Evolutionary conservation across 2,113 vertebrate species (phyloP), one percentile per base, ranked within the genome.

Genomic region (Arvicanthis niloticus): DNA sequence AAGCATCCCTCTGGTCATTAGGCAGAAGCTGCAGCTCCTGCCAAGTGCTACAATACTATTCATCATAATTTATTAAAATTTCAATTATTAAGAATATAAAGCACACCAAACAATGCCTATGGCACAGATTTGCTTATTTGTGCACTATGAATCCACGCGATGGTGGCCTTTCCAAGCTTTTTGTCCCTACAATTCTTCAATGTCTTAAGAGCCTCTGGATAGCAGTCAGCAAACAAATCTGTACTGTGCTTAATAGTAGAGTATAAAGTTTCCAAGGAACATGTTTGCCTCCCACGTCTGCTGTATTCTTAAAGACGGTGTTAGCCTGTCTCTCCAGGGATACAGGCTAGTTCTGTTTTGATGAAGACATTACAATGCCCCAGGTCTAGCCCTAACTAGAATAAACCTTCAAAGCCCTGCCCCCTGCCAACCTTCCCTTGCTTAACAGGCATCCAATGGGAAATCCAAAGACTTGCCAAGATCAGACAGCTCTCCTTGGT

Each of bases 61-160:
- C 86, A 62, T 88, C 88, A 72, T 29, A 80, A 45, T n/a, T 75
- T 45, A 91, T 87, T 73, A 78, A 90, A 95, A 76, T 6, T 93
- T 11, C 8, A 90, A 91, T 92, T 92, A 93, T 62, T 87, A 88
- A 89, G 37, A 45, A 93, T 26, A 97, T 40, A 93, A 94, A 88
- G 56, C 68, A 91, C 65, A 85, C 4, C 87, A 62, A 70, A 92
- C 0, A 40, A 70, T 70, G 82, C 21, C 53, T 68, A 56, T 31
- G 22, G 31, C 81, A 86, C 16, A 80, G 70, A 82, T 51, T 94
- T 17, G 7, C 40, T 88, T 89, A 72, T 51, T 85, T 72, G 87
- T 26, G 15, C 11, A 88, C 42, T 78, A 76, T 37, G 60, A 62
- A 85, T 22, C 4, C 40, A 82, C 6, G 3, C 1, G 16, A 56